Percentiles rank a stretch among this genome's conserved stretches.
Conservation (phyloP, 2,797 vertebrate genomes). For the Ctenopoma kingsleyae region DNA sequence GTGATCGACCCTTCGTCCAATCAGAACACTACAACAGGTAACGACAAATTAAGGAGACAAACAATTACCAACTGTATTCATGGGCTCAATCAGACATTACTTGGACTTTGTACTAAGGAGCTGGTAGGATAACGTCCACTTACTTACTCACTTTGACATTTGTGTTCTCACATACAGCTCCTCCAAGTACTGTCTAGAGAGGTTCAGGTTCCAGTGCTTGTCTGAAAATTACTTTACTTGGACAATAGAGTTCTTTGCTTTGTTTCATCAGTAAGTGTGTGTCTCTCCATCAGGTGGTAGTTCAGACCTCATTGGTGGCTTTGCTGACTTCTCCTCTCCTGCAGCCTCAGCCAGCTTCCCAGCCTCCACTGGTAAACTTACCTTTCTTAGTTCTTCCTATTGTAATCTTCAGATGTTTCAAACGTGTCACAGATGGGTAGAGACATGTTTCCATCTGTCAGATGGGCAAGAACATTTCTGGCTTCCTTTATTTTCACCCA, state of each 20-base stretch:
- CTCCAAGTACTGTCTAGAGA: no score
- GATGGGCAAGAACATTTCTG: no score
- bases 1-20: conserved; percentile 87
- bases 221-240: no score
- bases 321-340: conserved; percentile 95
- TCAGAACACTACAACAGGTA: conserved; percentile 86
- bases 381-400: neutral
- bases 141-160: no score
- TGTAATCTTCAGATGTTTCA: neutral
- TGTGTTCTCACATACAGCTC: no score
- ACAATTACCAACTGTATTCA: neutral
- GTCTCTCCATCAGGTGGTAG: conserved; percentile 69
- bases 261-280: neutral
- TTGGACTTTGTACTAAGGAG: no score
- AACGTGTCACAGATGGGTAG: no score
- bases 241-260: neutral
- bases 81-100: no score
- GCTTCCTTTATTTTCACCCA: no score
- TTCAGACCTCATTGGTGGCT: conserved; percentile 92
- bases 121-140: no score
- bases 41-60: conserved; percentile 1
- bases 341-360: conserved; percentile 91
- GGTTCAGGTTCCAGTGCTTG: no score
- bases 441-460: no score
- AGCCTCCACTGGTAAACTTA: conserved; percentile 86